Percentiles rank a stretch among this genome's conserved stretches.
Conservation (phyloP, 2,113 vertebrate genomes). For the Oreotrochilus melanogaster region DNA sequence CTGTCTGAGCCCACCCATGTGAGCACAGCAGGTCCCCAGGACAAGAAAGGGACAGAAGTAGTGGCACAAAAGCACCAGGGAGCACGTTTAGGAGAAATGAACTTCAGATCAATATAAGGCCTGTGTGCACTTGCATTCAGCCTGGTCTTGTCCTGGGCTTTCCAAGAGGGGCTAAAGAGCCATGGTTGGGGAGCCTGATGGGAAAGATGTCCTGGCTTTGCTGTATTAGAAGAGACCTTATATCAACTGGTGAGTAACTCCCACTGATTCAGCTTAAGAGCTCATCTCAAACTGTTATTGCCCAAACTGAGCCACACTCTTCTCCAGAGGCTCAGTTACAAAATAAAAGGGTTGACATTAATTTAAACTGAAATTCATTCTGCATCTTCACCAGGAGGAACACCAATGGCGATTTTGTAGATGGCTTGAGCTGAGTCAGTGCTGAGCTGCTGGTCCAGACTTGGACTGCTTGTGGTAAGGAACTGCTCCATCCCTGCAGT, state of each 20-base stretch:
- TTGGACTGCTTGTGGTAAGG: rapidly evolving
- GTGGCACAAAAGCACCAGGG: background rate
- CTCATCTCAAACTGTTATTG: background rate
- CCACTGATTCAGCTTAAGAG: background rate
- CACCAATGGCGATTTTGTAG: background rate
- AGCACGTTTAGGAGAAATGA: background rate
- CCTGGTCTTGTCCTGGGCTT: background rate
- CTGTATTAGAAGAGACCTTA: background rate
- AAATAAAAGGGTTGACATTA: background rate
- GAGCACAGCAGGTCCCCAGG: background rate
- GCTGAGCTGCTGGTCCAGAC: background rate
- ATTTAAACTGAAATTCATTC: background rate
- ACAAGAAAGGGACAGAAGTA: background rate
- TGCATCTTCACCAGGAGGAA: background rate
- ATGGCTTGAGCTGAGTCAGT: background rate
- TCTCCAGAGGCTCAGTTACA: background rate
- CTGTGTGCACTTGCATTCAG: background rate
- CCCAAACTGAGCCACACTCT: background rate
- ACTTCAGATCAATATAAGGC: rapidly evolving
- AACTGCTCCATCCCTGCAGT: background rate
- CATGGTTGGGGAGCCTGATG: rapidly evolving
- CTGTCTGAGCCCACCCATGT: background rate
- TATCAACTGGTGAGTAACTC: background rate
- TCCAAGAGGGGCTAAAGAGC: background rate
- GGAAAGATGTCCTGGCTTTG: background rate